A percentile compares a stretch with the other conserved stretches of the same genome.
These are phyloP conservation scores for Tetranychus truncatus DNA, from an alignment of 2,888 invertebrate genomes.

Conservation along the genomic window DNA sequence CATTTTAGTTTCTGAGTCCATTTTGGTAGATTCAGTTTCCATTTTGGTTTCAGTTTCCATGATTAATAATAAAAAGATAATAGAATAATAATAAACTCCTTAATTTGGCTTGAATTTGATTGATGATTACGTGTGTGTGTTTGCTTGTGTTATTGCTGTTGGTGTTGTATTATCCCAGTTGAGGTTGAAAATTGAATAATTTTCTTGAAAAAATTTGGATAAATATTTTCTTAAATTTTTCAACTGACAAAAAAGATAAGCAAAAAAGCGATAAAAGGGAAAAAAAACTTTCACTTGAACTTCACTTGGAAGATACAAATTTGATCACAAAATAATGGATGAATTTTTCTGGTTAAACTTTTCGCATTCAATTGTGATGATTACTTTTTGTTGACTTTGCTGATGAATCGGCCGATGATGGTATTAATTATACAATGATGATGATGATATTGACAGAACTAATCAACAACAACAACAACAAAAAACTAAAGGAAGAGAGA, in stretches of 20 bases:
- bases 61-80: too few species aligned
- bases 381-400: too few species aligned
- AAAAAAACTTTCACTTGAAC: not conserved
- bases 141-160: not conserved
- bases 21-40: not conserved
- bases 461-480: not conserved
- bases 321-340: too few species aligned
- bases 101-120: not conserved
- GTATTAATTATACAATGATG: not conserved
- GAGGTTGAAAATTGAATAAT: not conserved
- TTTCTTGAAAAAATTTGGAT: too few species aligned
- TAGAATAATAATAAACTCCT: not conserved
- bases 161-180: not conserved
- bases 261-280: not conserved
- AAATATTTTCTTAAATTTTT: too few species aligned
- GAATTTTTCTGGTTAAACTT: too few species aligned
- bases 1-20: slow-evolving; percentile 50
- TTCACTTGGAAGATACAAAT: not conserved
- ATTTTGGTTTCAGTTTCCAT: not conserved
- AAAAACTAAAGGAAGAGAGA: not conserved
- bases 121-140: not conserved
- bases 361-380: too few species aligned
- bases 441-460: not conserved
- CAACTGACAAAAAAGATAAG: too few species aligned
- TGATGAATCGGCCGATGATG: too few species aligned